phyloP scores from a whole-genome alignment of 2,888 invertebrate species.

The Tethea ocularis region DNA sequence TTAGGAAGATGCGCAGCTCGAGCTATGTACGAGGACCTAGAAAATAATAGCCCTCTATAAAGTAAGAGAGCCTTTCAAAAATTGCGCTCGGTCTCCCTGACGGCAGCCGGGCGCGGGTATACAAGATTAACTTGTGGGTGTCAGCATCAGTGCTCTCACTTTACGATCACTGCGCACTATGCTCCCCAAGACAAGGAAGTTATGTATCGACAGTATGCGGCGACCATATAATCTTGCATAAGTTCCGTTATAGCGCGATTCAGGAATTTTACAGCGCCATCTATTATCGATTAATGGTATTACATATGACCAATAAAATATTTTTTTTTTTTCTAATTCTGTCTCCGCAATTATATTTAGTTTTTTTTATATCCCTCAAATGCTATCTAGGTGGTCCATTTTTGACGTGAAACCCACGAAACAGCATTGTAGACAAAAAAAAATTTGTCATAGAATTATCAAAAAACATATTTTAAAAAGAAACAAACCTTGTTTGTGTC shows the following conservation, averaged over 20 bases:
- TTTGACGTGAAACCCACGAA: too few species aligned
- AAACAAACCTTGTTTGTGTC: not conserved
- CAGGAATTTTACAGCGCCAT: constrained; percentile 57
- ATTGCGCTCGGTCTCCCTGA: constrained; percentile 87
- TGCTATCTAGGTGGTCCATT: too few species aligned
- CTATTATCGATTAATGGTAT: constrained; percentile 38
- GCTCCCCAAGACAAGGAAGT: constrained; percentile 95
- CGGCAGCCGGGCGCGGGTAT: constrained; percentile 84
- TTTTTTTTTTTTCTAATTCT: too few species aligned
- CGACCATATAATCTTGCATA: constrained; percentile 14
- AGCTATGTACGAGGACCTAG: not conserved
- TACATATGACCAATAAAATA: not conserved
- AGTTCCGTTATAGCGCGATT: constrained; percentile 49
- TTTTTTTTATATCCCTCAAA: too few species aligned
- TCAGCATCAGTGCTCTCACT: constrained; percentile 94
- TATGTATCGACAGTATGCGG: accelerated
- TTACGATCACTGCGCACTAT: constrained; percentile 93
- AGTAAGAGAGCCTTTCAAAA: constrained; percentile 91
- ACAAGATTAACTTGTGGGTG: constrained; percentile 83
- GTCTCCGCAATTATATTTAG: too few species aligned
- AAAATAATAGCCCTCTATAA: constrained; percentile 68
- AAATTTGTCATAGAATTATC: too few species aligned
- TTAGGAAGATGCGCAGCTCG: too few species aligned
- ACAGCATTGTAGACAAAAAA: too few species aligned
- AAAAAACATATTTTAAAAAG: too few species aligned